Percentiles rank a stretch among this genome's conserved stretches.
Conservation (phyloP, 2,113 vertebrate species). For the Phaetusa simplex region DNA sequence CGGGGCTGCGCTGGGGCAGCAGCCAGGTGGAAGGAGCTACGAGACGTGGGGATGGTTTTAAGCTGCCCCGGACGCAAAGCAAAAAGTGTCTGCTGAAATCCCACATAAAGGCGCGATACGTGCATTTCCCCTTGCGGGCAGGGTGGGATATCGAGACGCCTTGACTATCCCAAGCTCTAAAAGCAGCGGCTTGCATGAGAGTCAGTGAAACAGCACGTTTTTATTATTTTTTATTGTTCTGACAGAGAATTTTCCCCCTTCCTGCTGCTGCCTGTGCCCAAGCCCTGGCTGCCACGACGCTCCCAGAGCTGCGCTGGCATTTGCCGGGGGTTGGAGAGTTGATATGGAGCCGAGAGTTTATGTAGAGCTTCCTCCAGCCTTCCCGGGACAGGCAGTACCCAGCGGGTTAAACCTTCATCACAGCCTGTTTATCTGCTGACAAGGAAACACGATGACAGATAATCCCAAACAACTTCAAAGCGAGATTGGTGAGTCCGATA, state of each 20-base stretch:
- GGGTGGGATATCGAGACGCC: accelerated
- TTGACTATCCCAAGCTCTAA: background rate
- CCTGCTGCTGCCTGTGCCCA: background rate
- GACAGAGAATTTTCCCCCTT: background rate
- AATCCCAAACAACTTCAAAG: constrained; percentile 73
- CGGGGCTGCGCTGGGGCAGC: background rate
- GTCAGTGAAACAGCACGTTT: background rate
- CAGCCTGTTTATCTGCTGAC: constrained; percentile 59
- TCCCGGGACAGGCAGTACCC: constrained; percentile 47
- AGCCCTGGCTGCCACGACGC: background rate
- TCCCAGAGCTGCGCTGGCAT: background rate
- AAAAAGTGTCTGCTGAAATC: background rate
- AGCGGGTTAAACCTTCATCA: background rate
- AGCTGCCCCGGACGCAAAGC: background rate
- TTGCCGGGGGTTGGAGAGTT: background rate
- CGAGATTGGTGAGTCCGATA: constrained; percentile 1
- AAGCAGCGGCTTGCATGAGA: background rate
- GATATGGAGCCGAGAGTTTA: background rate
- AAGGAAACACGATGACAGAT: constrained; percentile 63
- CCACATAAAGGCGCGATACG: accelerated
- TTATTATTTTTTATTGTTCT: background rate
- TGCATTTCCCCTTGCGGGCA: too few species aligned
- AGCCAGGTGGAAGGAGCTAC: background rate
- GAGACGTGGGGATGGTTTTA: accelerated
- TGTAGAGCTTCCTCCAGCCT: background rate